Conservation (phyloP, 2,888 invertebrate species). For the Heliconius erato region DNA sequence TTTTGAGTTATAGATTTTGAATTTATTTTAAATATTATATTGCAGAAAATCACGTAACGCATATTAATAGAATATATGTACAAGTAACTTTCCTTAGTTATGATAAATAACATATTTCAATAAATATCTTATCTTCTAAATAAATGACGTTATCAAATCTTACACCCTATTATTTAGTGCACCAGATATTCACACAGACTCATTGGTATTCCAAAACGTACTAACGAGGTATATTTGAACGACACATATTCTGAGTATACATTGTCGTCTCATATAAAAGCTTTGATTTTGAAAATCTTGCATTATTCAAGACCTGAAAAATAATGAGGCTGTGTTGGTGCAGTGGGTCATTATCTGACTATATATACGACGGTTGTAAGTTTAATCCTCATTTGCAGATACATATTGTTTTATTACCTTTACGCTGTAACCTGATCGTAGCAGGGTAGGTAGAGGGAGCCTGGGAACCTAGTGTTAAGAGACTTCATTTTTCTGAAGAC, state of each 20-base stretch:
- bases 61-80: too few relatives aligned
- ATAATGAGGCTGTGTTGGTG: neutral
- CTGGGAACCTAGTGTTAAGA: too few relatives aligned
- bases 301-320: constrained; percentile 20
- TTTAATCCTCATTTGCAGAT: neutral
- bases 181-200: neutral
- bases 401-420: too few relatives aligned
- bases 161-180: constrained; percentile 11
- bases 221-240: constrained; percentile 34
- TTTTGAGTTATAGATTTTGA: too few relatives aligned
- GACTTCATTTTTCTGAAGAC: too few relatives aligned
- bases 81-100: too few relatives aligned
- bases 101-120: too few relatives aligned
- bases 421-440: too few relatives aligned
- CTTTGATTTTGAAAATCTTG: constrained; percentile 19
- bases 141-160: neutral
- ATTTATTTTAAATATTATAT: too few relatives aligned
- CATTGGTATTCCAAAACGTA: constrained; percentile 36
- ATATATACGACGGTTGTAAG: neutral
- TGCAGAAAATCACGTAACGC: too few relatives aligned
- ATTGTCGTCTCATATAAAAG: constrained; percentile 19
- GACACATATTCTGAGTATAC: constrained; percentile 26
- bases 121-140: neutral
- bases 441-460: too few relatives aligned
- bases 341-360: neutral